These are phyloP conservation scores for Saccopteryx bilineata DNA, from an alignment of 2,113 vertebrate genomes.

Conservation along the genomic window DNA sequence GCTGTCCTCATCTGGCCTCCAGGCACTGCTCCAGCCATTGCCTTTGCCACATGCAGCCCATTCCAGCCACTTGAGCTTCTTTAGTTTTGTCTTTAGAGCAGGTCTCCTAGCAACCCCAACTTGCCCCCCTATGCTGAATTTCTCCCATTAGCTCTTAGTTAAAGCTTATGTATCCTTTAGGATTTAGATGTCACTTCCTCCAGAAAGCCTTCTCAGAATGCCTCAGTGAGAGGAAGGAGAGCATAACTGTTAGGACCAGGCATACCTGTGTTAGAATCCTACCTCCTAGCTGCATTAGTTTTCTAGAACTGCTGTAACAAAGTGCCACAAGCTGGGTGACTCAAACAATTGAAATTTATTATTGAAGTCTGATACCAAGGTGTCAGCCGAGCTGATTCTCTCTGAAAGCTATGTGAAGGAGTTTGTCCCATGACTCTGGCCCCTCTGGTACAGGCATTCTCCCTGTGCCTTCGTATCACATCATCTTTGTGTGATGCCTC, in stretches of 20 bases:
- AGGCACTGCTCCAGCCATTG: not conserved
- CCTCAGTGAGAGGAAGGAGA: not conserved
- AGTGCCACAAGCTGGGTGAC: not conserved
- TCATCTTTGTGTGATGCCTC: not conserved
- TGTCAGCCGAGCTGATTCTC: not conserved
- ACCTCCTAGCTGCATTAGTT: not conserved
- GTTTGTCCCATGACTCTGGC: not conserved
- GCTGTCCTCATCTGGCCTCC: not conserved
- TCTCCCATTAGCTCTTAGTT: not conserved
- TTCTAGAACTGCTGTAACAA: not conserved
- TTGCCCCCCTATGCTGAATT: not conserved
- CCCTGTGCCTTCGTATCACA: not conserved
- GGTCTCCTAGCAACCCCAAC: not conserved
- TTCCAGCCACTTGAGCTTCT: not conserved
- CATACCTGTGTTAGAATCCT: not conserved
- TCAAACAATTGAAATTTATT: not conserved
- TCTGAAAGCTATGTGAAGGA: not conserved
- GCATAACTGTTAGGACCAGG: not conserved
- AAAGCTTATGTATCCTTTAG: not conserved
- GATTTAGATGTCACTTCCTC: not conserved
- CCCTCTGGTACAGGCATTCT: not conserved
- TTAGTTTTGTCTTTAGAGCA: not conserved
- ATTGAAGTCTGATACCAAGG: not conserved
- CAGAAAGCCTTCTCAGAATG: slow-evolving; percentile 54
- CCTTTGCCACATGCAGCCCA: not conserved